A percentile compares a stretch with the other conserved stretches of the same genome.
Evolutionary conservation across 1,140 invertebrate species (phyloP).

Genomic region (Chrysopa pallens): DNA sequence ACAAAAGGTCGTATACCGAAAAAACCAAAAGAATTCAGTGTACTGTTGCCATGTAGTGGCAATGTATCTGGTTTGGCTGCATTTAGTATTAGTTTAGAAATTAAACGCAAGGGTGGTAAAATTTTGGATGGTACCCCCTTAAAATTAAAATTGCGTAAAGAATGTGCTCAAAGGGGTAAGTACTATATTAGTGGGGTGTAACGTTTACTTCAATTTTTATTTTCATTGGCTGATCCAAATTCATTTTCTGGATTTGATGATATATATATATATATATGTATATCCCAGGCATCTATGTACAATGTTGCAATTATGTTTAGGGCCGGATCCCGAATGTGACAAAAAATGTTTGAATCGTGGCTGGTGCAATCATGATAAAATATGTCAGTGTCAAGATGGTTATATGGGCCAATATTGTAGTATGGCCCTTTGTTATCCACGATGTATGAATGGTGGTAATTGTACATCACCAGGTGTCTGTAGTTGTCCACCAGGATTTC

Average conservation of each 20-base stretch:
- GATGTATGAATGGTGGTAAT: slow-evolving; percentile 81
- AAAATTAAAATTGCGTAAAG: slow-evolving; percentile 75
- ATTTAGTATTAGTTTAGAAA: slow-evolving; percentile 73
- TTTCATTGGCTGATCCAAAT: not conserved
- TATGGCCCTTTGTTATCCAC: slow-evolving; percentile 77
- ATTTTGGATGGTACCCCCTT: slow-evolving; percentile 78
- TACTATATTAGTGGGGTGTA: too few species aligned
- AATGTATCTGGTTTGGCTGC: slow-evolving; percentile 75
- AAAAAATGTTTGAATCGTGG: slow-evolving; percentile 70
- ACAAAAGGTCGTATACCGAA: slow-evolving; percentile 66
- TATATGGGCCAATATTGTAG: slow-evolving; percentile 79
- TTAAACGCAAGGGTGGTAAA: slow-evolving; percentile 56
- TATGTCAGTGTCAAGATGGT: slow-evolving; percentile 73
- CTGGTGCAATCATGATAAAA: slow-evolving; percentile 61
- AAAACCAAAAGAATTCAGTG: slow-evolving; percentile 78
- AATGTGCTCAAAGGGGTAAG: slow-evolving; percentile 83
- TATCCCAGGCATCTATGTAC: too few species aligned
- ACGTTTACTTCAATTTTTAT: too few species aligned
- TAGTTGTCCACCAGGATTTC: slow-evolving; percentile 71
- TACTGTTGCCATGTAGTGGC: slow-evolving; percentile 75
- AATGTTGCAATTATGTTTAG: too few species aligned
- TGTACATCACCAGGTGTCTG: slow-evolving; percentile 77
- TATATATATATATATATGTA: not conserved
- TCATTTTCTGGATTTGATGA: not conserved
- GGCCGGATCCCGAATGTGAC: slow-evolving; percentile 73